These are phyloP conservation scores for Syrphus vitripennis DNA, from an alignment of 2,888 invertebrate species.

Conservation along the genomic window DNA sequence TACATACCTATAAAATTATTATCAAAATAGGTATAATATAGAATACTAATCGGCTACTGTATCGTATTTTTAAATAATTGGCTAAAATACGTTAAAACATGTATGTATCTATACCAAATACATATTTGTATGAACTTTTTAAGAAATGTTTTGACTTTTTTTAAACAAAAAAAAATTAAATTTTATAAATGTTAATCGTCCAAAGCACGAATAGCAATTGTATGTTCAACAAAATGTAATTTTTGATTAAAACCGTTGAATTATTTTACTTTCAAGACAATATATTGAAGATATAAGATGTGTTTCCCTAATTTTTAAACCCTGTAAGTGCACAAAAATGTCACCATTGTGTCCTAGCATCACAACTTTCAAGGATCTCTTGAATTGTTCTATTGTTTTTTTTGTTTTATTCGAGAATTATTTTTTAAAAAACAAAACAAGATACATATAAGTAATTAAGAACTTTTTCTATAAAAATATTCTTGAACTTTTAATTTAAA, in stretches of 20 bases:
- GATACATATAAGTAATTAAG: too few relatives aligned
- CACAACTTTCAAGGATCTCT: neutral
- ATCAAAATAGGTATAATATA: slow-evolving; percentile 6
- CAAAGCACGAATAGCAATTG: slow-evolving; percentile 34
- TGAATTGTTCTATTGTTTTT: too few relatives aligned
- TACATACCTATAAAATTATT: neutral
- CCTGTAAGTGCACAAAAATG: neutral
- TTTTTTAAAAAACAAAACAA: too few relatives aligned
- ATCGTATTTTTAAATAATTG: slow-evolving; percentile 49
- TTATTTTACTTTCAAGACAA: neutral
- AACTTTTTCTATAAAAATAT: too few relatives aligned
- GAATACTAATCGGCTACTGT: slow-evolving; percentile 53
- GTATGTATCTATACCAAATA: too few relatives aligned
- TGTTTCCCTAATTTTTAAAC: neutral
- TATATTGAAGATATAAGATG: neutral
- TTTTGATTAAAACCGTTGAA: neutral
- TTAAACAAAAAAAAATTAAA: slow-evolving; percentile 10
- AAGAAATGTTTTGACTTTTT: neutral
- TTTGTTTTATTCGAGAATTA: too few relatives aligned
- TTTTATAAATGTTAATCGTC: slow-evolving; percentile 37
- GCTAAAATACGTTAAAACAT: slow-evolving; percentile 40
- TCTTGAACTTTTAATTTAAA: too few relatives aligned
- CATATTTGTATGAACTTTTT: neutral
- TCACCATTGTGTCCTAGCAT: neutral
- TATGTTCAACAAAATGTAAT: neutral